Conservation (phyloP, 2,113 vertebrate species). For the Cynocephalus volans region DNA sequence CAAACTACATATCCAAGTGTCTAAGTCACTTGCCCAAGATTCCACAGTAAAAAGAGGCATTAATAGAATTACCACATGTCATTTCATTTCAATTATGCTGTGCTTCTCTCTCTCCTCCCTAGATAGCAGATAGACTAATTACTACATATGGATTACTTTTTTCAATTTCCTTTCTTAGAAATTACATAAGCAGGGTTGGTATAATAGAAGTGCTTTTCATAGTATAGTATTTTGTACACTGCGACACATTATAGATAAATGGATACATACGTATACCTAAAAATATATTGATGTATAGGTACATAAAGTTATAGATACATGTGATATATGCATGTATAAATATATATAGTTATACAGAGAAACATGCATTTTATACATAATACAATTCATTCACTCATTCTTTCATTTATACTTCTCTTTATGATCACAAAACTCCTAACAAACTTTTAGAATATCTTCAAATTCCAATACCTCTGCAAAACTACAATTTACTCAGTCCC, state of each 20-base stretch:
- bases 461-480: neutral
- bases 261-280: neutral
- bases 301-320: neutral
- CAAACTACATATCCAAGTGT: neutral
- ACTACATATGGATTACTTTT: neutral
- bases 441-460: neutral
- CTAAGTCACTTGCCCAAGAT: neutral
- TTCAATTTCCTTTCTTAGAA: neutral
- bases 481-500: neutral
- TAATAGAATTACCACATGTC: neutral
- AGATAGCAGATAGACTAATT: neutral
- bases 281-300: neutral
- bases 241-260: neutral
- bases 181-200: neutral
- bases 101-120: neutral
- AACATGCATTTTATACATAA: neutral
- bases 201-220: neutral
- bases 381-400: neutral
- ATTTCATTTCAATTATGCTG: neutral
- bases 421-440: neutral
- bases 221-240: neutral
- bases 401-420: neutral
- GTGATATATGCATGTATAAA: neutral
- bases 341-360: neutral
- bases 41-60: neutral